Evolutionary conservation across 2,113 vertebrate species (phyloP), one percentile per base, ranked within the genome.

Genomic region (Cromileptes altivelis): DNA sequence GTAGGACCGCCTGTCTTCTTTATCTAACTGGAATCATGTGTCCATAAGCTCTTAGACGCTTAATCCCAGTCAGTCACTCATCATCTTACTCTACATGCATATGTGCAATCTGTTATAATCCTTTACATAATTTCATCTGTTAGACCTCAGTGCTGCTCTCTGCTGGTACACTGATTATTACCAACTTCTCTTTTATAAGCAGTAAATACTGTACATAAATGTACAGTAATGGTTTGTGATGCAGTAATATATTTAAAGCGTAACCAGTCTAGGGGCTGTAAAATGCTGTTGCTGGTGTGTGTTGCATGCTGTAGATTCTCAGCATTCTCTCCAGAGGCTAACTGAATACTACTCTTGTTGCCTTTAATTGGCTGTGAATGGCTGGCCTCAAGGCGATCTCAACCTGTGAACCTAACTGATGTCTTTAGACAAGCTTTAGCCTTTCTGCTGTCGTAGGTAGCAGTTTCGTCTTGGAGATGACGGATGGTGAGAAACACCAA

Each of bases 261-360:
- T 75, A 60, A 80, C 70, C 21, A 37, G 30, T 76, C 18, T 18
- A 10, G 19, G 57, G 62, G 33, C 63, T 74, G 76, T 81, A 70
- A 45, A 60, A 70, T 40, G 30, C 60, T 62, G 70, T 50, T 37
- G 30, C 19, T 82, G 37, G 61, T 63, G 65, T 75, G 76, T 65
- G 77, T 63, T 21, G n/a, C 70, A 9, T 81, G 77, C 78, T 70
- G 82, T 50, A 53, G 33, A 92, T 92, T 92, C 85, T 87, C 74
- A 12, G 73, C 76, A 89, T 94, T 94, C 88, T 82, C 62, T 57
- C 4, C 0, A 64, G 63, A 86, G 65, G 30, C 80, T 45, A 4
- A 74, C 67, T 93, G 82, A 94, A 91, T 82, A 69, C 71, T 70
- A 73, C 74, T 82, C 80, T 89, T 82, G 85, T 92, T 84, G 74